Conservation (phyloP, 2,113 vertebrate species). For the Pterophyllum scalare region DNA sequence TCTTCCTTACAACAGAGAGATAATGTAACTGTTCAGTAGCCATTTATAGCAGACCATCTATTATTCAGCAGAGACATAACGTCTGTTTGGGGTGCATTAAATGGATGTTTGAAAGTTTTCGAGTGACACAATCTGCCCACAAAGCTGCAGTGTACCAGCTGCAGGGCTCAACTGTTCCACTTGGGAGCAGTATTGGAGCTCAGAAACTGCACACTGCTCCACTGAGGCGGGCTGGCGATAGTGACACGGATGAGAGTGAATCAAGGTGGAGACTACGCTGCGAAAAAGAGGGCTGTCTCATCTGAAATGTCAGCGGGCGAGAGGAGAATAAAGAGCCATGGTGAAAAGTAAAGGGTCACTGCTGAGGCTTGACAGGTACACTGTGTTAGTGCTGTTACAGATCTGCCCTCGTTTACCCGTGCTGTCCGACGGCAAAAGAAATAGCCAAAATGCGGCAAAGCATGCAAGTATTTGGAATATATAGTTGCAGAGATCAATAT, state of each 20-base stretch:
- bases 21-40: constrained; percentile 23
- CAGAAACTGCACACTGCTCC: not conserved
- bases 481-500: constrained; percentile 52
- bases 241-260: constrained; percentile 40
- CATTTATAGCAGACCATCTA: constrained; percentile 35
- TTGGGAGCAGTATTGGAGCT: constrained; percentile 45
- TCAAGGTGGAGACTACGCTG: constrained; percentile 40
- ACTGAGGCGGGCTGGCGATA: constrained; percentile 2
- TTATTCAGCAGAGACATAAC: constrained; percentile 31
- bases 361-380: constrained; percentile 57
- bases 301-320: constrained; percentile 70
- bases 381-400: constrained; percentile 50
- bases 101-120: constrained; percentile 35
- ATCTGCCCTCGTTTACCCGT: constrained; percentile 15
- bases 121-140: constrained; percentile 13
- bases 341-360: constrained; percentile 43
- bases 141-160: constrained; percentile 5
- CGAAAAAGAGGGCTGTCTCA: constrained; percentile 46
- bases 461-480: constrained; percentile 74
- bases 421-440: constrained; percentile 1
- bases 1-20: constrained; percentile 28
- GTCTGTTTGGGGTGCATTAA: constrained; percentile 1
- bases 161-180: constrained; percentile 24
- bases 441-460: constrained; percentile 34
- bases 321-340: constrained; percentile 51